Percentiles rank a stretch among this genome's conserved stretches.
Conservation (phyloP, 2,797 vertebrate genomes). For the Pangasius djambal region DNA sequence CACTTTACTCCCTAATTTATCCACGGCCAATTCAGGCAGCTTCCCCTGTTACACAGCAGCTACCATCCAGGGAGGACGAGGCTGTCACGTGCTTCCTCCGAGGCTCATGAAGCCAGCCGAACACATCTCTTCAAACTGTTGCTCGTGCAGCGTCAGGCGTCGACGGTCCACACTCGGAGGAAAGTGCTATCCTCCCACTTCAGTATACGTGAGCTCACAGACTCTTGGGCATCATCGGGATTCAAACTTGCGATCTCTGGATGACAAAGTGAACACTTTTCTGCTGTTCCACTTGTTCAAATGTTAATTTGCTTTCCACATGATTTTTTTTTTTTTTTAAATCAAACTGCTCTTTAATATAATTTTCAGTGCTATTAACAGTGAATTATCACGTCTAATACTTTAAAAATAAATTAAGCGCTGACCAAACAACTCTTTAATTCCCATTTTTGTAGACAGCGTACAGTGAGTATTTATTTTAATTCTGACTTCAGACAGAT, state of each 20-base stretch:
- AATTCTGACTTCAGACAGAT: too few species aligned
- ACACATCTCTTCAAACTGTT: too few species aligned
- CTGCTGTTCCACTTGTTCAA: background rate
- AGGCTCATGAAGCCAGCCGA: too few species aligned
- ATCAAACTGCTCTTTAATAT: too few species aligned
- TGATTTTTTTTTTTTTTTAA: background rate
- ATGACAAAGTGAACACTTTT: too few species aligned
- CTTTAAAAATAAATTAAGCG: background rate
- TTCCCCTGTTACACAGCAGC: too few species aligned
- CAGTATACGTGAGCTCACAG: background rate
- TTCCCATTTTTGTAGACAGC: background rate
- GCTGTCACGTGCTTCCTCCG: too few species aligned
- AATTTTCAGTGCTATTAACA: background rate
- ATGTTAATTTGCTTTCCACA: background rate
- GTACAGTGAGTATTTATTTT: background rate
- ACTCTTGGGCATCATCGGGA: background rate
- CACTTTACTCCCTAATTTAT: too few species aligned
- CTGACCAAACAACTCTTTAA: background rate
- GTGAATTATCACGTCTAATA: background rate
- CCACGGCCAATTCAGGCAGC: too few species aligned
- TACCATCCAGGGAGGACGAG: too few species aligned
- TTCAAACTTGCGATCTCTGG: too few species aligned
- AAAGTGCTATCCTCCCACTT: background rate
- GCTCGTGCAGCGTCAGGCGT: too few species aligned
- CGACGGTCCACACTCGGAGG: background rate